phyloP scores from a whole-genome alignment of 2,797 vertebrate genomes.

The Acipenser ruthenus region DNA sequence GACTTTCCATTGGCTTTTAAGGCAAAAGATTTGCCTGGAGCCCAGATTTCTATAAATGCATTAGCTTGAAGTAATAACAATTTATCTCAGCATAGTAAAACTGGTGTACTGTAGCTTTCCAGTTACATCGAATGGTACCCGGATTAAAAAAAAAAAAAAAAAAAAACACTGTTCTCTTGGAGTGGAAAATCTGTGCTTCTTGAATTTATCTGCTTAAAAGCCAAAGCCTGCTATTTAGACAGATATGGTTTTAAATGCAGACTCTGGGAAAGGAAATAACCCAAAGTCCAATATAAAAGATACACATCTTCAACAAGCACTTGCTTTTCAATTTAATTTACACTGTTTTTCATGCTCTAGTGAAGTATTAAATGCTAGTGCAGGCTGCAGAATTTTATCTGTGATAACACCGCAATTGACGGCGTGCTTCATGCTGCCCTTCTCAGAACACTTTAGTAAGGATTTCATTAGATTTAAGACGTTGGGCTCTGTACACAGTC shows the following conservation, averaged over 20 bases:
- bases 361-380: slow-evolving; percentile 87
- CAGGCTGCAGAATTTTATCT: slow-evolving; percentile 80
- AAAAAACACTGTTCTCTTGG: slow-evolving; percentile 13
- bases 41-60: no score
- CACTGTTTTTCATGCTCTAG: slow-evolving; percentile 90
- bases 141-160: background rate
- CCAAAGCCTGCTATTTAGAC: background rate
- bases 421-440: slow-evolving; percentile 73
- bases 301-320: slow-evolving; percentile 84
- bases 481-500: slow-evolving; percentile 17
- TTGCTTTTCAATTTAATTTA: slow-evolving; percentile 87
- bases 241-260: slow-evolving; percentile 49
- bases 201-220: background rate
- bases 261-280: slow-evolving; percentile 53
- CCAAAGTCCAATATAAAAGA: slow-evolving; percentile 83
- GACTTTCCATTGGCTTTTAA: no score
- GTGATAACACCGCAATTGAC: slow-evolving; percentile 82
- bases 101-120: no score
- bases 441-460: slow-evolving; percentile 48
- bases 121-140: background rate
- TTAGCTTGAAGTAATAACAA: no score
- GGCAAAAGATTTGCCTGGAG: no score
- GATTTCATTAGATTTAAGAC: background rate
- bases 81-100: no score
- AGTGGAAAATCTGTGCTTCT: slow-evolving; percentile 25